These are phyloP conservation scores for Anoncus sp. DNA, from an alignment of 2,888 invertebrate species.

Conservation along the genomic window DNA sequence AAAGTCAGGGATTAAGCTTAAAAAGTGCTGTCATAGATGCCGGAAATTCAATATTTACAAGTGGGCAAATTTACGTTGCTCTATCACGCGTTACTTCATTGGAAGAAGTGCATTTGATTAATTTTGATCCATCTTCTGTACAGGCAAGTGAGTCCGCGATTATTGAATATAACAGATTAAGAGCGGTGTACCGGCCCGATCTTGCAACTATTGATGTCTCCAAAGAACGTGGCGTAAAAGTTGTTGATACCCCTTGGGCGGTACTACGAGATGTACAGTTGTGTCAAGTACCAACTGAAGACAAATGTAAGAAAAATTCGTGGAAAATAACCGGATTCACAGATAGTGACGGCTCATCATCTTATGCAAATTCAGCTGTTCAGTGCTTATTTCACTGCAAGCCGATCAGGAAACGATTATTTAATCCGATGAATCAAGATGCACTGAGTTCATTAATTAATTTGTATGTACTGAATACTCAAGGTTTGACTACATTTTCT, in stretches of 20 bases:
- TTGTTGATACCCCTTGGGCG: conserved; percentile 42
- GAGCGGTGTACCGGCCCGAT: conserved; percentile 54
- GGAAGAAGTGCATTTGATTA: conserved; percentile 65
- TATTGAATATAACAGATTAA: conserved; percentile 67
- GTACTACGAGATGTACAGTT: not conserved
- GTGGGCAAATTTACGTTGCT: conserved; percentile 68
- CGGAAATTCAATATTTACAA: conserved; percentile 61
- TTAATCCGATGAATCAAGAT: not conserved
- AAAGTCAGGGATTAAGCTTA: conserved; percentile 67
- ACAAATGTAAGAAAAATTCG: not conserved
- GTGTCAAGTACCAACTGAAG: conserved; percentile 27
- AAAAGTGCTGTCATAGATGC: conserved; percentile 65
- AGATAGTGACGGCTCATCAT: conserved; percentile 49
- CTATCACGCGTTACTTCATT: conserved; percentile 63
- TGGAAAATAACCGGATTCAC: conserved; percentile 19
- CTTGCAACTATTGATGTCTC: conserved; percentile 29
- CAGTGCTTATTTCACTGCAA: conserved; percentile 53
- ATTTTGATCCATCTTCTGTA: conserved; percentile 62
- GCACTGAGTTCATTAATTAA: not conserved
- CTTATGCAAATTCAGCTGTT: conserved; percentile 51
- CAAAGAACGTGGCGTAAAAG: conserved; percentile 4
- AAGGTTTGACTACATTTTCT: not conserved
- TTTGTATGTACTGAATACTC: not conserved
- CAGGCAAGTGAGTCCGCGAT: conserved; percentile 60
- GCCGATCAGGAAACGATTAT: not conserved